Base-by-base conservation (phyloP, 2,113 vertebrate genomes). In the Alethe diademata region DNA sequence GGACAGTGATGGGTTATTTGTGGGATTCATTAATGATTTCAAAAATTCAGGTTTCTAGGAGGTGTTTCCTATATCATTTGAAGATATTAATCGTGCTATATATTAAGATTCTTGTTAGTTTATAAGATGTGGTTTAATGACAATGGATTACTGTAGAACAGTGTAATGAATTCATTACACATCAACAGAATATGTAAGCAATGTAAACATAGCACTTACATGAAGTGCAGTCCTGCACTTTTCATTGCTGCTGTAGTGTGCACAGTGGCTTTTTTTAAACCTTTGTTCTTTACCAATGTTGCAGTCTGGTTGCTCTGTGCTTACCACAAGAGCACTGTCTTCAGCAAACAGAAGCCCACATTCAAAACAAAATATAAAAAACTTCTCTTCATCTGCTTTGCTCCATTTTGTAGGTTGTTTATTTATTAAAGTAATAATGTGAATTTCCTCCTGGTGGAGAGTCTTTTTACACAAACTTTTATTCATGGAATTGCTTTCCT, bases 401-500 rank as follows among this genome's bases (percentile, higher is more conserved):
- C 19, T 94, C 40, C 6, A 4, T 78, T 88, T 78, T 45, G 40
- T 71, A 71, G 28, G 35, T 6, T 31, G 26, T 38, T 76, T 90
- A 38, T 91, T 86, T 91, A 36, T 71, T 74, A 60, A 93, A 92
- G 40, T 24, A 64, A 94, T 88, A 51, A 42, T 40, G 47, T 80
- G 90, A 60, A 69, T 94, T 93, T 96, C 48, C 57, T 86, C 67
- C 69, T 53, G 36, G 53, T 78, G 29, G 57, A 86, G 56, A 86
- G 88, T 72, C 74, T 88, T 85, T 90, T 80, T 88, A 66, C 78
- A 56, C 60, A 86, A 60, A 72, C 36, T 88, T 72, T 91, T 71
- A 74, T 67, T 96, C 13, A 2, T 43, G 61, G 72, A 78, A 90
- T 92, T 91, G 62, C 73, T 83, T 93, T 96, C 53, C 36, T 71